phyloP scores from a whole-genome alignment of 2,113 vertebrate species.

The Pseudorasbora parva region DNA sequence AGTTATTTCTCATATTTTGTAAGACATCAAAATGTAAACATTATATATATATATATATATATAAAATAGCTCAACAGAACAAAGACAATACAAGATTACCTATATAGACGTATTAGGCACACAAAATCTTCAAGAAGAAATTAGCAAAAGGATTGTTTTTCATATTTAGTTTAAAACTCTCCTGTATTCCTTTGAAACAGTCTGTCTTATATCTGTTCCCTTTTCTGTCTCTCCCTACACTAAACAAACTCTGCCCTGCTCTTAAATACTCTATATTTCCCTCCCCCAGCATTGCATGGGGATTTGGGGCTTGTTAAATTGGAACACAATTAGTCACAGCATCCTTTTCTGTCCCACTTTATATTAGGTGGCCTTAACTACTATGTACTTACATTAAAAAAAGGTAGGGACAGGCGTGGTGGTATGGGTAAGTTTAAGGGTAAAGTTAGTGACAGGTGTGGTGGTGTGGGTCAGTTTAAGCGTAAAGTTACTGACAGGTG shows the following conservation, averaged over 20 bases:
- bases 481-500: too few species aligned
- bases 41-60: not conserved
- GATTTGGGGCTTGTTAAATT: constrained; percentile 10
- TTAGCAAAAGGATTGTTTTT: not conserved
- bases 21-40: not conserved
- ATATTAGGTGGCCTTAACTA: too few species aligned
- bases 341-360: not conserved
- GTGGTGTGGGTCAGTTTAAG: too few species aligned
- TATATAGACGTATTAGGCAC: not conserved
- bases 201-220: not conserved
- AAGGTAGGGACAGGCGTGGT: too few species aligned
- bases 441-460: too few species aligned
- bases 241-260: not conserved
- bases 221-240: not conserved
- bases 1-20: not conserved
- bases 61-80: not conserved
- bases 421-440: too few species aligned
- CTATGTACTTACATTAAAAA: too few species aligned
- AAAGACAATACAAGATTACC: not conserved
- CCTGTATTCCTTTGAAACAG: not conserved
- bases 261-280: constrained; percentile 14
- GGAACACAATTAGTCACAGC: not conserved
- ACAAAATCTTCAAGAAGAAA: not conserved
- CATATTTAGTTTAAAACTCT: constrained; percentile 16
- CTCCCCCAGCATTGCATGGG: not conserved